These are phyloP conservation scores for Whitmania pigra DNA, from an alignment of 1,140 invertebrate species.

Conservation along the genomic window DNA sequence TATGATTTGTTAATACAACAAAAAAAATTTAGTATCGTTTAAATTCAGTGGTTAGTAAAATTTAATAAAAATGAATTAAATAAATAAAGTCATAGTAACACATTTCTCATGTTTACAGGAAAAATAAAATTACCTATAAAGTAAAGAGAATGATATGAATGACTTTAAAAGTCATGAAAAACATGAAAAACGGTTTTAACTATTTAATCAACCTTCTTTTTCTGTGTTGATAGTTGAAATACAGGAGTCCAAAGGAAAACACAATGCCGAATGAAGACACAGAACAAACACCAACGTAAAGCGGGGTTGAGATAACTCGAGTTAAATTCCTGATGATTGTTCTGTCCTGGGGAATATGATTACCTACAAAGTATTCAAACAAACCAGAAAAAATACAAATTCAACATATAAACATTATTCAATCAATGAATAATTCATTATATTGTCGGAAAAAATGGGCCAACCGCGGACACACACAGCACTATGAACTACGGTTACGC, in stretches of 20 bases:
- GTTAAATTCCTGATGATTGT: conserved; percentile 65
- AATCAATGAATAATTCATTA: too few species aligned
- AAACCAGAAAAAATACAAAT: conserved; percentile 13
- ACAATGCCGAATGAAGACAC: conserved; percentile 72
- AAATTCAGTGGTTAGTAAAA: not conserved
- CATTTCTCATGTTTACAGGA: too few species aligned
- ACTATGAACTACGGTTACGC: too few species aligned
- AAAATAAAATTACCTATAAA: too few species aligned
- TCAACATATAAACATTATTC: not conserved
- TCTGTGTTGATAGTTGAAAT: conserved; percentile 78
- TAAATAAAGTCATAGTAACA: too few species aligned
- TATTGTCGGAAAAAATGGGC: too few species aligned
- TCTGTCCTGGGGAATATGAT: conserved; percentile 75
- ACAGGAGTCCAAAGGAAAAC: conserved; percentile 64
- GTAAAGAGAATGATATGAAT: not conserved
- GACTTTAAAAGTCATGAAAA: not conserved
- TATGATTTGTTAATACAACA: not conserved
- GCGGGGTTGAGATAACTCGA: conserved; percentile 59
- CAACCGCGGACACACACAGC: too few species aligned
- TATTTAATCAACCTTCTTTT: conserved; percentile 60
- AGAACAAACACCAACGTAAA: conserved; percentile 80
- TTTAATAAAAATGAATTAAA: too few species aligned
- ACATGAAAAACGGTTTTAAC: not conserved
- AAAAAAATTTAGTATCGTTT: not conserved
- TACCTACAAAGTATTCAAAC: conserved; percentile 44